A percentile compares a stretch with the other conserved stretches of the same genome.
phyloP scores from a whole-genome alignment of 2,113 vertebrate genomes.

The Marmota monax region DNA sequence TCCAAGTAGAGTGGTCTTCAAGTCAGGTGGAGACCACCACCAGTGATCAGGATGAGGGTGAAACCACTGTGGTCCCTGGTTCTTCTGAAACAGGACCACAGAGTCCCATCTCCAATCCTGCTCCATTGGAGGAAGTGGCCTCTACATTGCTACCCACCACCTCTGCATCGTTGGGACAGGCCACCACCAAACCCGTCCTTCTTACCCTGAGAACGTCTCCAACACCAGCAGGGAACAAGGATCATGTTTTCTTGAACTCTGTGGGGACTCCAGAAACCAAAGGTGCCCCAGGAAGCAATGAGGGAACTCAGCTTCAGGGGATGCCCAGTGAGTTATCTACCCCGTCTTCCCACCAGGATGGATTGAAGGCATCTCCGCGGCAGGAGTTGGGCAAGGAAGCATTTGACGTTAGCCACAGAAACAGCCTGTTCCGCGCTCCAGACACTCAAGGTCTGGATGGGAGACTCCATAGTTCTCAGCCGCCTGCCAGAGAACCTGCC shows the following conservation, averaged over 20 bases:
- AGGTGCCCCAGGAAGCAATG: neutral
- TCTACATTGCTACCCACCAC: neutral
- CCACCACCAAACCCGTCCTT: neutral
- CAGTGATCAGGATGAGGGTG: rapidly evolving
- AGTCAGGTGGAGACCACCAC: rapidly evolving
- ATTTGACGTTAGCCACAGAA: constrained; percentile 37
- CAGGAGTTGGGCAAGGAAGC: constrained; percentile 45
- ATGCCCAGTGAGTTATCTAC: constrained; percentile 22
- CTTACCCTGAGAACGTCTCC: neutral
- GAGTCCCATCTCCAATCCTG: rapidly evolving
- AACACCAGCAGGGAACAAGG: neutral
- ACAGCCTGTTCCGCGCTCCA: constrained; percentile 58
- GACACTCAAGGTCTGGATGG: neutral
- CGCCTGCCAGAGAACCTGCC: constrained; percentile 50
- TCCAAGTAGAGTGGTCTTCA: neutral
- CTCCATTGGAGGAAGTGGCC: rapidly evolving
- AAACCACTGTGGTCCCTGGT: rapidly evolving
- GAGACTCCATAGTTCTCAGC: constrained; percentile 60
- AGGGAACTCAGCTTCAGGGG: neutral
- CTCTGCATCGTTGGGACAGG: neutral
- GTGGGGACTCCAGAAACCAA: constrained; percentile 32
- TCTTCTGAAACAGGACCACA: rapidly evolving
- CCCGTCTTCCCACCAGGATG: constrained; percentile 49
- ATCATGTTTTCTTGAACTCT: constrained; percentile 14
- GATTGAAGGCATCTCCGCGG: constrained; percentile 25